Evolutionary conservation across 2,888 invertebrate genomes (phyloP).

Genomic region (Hedychridium roseum): DNA sequence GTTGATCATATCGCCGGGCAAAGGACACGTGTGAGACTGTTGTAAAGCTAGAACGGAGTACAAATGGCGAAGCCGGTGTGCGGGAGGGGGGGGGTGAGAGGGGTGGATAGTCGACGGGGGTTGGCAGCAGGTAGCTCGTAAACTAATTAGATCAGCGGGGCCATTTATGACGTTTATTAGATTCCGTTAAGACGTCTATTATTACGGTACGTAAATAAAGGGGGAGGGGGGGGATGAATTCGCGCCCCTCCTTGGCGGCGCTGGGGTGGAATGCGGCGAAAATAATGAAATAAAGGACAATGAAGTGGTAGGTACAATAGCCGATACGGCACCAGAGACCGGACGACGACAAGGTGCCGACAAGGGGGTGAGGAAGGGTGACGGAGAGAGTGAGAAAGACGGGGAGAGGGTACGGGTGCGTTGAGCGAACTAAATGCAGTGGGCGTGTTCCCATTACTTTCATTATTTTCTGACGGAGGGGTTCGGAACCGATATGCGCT

Average conservation of each 20-base stretch:
- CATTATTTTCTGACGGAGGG: slow-evolving; percentile 59
- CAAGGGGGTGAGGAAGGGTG: slow-evolving; percentile 14
- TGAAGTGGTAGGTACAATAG: slow-evolving; percentile 58
- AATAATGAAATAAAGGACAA: slow-evolving; percentile 58
- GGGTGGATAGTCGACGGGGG: slow-evolving; percentile 10
- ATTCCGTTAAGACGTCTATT: slow-evolving; percentile 59
- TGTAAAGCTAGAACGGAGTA: too few species aligned
- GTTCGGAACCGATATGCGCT: slow-evolving; percentile 43
- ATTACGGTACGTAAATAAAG: slow-evolving; percentile 51
- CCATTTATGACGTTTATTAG: slow-evolving; percentile 60
- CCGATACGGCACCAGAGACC: slow-evolving; percentile 41
- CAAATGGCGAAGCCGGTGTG: too few species aligned
- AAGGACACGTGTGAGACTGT: too few species aligned
- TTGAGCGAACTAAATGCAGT: slow-evolving; percentile 56
- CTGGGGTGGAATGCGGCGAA: slow-evolving; percentile 48
- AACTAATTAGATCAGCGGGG: slow-evolving; percentile 47
- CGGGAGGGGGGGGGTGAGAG: slow-evolving; percentile 5
- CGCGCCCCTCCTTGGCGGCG: slow-evolving; percentile 18
- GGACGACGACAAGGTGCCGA: slow-evolving; percentile 35
- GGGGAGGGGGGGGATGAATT: slow-evolving; percentile 27
- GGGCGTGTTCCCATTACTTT: slow-evolving; percentile 64
- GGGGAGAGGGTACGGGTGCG: slow-evolving; percentile 20
- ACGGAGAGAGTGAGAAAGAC: slow-evolving; percentile 3
- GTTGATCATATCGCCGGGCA: too few species aligned
- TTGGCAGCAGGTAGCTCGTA: slow-evolving; percentile 33